Evolutionary conservation across 2,888 invertebrate genomes (phyloP).

Genomic region (Melanostoma scalare): DNA sequence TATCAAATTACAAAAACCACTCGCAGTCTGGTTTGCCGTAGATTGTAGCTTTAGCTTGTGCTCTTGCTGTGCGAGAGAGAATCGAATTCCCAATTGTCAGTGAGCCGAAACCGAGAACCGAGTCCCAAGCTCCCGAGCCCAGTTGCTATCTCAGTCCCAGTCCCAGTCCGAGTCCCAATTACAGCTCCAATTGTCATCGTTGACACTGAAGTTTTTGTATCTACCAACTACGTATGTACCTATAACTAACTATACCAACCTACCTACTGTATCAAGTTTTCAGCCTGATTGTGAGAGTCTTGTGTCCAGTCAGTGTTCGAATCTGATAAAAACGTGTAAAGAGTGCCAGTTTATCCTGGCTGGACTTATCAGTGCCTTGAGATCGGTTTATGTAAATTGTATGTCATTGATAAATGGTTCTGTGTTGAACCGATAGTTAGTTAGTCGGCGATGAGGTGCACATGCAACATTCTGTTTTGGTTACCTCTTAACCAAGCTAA

Average conservation of each 20-base stretch:
- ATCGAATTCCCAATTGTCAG: slow-evolving; percentile 2
- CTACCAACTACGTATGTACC: no score
- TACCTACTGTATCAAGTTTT: slow-evolving; percentile 17
- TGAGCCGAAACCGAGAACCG: neutral
- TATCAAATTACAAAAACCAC: slow-evolving; percentile 59
- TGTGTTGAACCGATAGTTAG: slow-evolving; percentile 21
- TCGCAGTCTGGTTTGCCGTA: slow-evolving; percentile 2
- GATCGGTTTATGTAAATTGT: slow-evolving; percentile 69
- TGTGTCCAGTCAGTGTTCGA: neutral
- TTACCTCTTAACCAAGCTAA: neutral
- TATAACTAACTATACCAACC: no score
- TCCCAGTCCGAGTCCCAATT: neutral
- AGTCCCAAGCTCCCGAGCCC: neutral
- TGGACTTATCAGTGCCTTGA: slow-evolving; percentile 51
- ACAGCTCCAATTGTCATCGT: slow-evolving; percentile 45
- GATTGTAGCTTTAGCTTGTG: neutral
- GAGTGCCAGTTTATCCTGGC: slow-evolving; percentile 54
- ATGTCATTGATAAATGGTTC: slow-evolving; percentile 67
- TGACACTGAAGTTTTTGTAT: slow-evolving; percentile 5
- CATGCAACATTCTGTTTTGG: slow-evolving; percentile 37
- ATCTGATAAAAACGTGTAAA: slow-evolving; percentile 44
- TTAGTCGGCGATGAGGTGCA: slow-evolving; percentile 9
- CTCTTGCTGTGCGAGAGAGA: slow-evolving; percentile 12
- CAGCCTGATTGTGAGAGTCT: slow-evolving; percentile 1
- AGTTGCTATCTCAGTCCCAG: neutral